Evolutionary conservation across 2,888 invertebrate species (phyloP), one percentile per base, ranked within the genome.

Genomic region (Tortrix viridana): DNA sequence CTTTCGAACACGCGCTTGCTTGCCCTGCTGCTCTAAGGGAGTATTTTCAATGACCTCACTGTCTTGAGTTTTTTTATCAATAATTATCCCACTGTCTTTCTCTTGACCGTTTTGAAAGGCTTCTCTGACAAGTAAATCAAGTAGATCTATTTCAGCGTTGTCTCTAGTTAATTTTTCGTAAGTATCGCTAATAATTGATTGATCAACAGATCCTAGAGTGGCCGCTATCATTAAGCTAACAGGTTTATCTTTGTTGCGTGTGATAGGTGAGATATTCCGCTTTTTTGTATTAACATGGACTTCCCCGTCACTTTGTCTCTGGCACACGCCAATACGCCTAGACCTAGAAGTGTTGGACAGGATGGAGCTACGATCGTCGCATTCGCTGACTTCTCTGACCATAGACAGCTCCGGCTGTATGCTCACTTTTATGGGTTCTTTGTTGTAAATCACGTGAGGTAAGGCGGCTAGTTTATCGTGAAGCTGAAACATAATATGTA

Each of bases 311-410:
- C 80, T 79, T 65, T 73, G 76, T 22, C 65, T 78, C n/a, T 69
- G 41, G n/a, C 73, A 73, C 9, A 77, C 74, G 2, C 81, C 82
- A 43, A 67, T 76, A 14, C 68, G 65, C 65, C 73, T 72, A 3
- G 67, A 62, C 71, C 75, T 80, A 1, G 72, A 44, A 6, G 79
- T 78, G 37, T 66, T 74, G 60, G 6, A 58, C 66, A 37, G 32
- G 43, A 64, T 63, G 6, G 69, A 52, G 60, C 76, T 79, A 14
- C 69, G 71, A 4, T 79, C 78, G 1, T 83, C 84, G n/a, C 65
- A 57, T 65, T 89, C 89, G 14, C 74, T 84, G 0, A 74, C 61
- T 73, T 89, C 89, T 0, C 79, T 73, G 0, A 90, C 83, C n/a
- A 69, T 73, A 0, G 88, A 84, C 4, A 89, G 69, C 9, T 81